A percentile compares a stretch with the other conserved stretches of the same genome.
phyloP scores from a whole-genome alignment of 2,797 vertebrate genomes.

The Erpetoichthys calabaricus region DNA sequence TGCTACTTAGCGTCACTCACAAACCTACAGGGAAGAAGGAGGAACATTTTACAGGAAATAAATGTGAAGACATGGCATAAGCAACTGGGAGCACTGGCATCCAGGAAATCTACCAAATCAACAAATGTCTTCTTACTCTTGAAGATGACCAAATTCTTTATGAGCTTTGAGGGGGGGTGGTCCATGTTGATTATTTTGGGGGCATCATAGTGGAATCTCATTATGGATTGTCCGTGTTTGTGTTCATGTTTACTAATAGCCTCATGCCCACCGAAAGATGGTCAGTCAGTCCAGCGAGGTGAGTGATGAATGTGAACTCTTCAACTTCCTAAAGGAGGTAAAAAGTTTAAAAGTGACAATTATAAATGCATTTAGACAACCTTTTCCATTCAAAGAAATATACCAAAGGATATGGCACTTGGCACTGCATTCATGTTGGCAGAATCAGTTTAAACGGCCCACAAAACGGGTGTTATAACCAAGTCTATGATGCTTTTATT shows the following conservation, averaged over 20 bases:
- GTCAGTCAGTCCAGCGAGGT: conserved; percentile 60
- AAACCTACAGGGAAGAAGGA: no score
- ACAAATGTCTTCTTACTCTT: no score
- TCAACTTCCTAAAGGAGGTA: conserved; percentile 47
- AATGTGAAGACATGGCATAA: no score
- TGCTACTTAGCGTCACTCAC: no score
- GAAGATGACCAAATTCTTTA: no score
- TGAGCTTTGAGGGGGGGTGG: no score
- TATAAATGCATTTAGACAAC: conserved; percentile 2
- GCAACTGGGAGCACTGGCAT: no score
- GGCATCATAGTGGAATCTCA: conserved; percentile 1
- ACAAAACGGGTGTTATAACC: background rate
- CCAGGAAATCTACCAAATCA: no score
- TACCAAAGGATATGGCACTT: background rate
- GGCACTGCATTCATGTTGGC: background rate
- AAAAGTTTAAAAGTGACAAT: conserved; percentile 5
- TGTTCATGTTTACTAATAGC: conserved; percentile 39
- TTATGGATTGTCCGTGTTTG: conserved; percentile 22
- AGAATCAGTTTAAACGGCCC: no score
- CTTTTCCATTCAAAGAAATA: background rate
- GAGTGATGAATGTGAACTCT: conserved; percentile 55
- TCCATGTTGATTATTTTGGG: no score
- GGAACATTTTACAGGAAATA: no score
- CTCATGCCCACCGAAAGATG: conserved; percentile 60
- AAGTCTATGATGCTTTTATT: no score